Evolutionary conservation across 2,888 invertebrate species (phyloP).

Genomic region (Lithophane leautieri): DNA sequence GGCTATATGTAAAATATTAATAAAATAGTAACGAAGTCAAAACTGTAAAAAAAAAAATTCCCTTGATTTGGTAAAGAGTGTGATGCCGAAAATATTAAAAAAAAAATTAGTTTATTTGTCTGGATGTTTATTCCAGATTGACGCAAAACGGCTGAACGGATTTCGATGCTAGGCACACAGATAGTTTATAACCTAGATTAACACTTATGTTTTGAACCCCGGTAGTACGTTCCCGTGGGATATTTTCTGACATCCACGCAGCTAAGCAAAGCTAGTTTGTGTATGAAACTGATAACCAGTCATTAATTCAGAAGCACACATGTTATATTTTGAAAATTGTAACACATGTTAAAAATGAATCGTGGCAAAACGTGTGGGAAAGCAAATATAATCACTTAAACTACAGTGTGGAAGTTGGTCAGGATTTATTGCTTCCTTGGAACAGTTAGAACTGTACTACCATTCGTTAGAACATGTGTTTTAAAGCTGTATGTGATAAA

Average conservation of each 20-base stretch:
- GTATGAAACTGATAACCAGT: neutral
- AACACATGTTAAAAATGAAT: conserved; percentile 46
- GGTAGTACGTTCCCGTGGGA: neutral
- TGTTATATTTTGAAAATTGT: conserved; percentile 26
- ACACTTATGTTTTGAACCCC: neutral
- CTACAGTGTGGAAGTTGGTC: conserved; percentile 39
- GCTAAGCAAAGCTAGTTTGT: neutral
- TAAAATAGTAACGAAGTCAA: neutral
- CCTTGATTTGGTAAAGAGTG: too few species aligned
- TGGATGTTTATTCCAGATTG: neutral
- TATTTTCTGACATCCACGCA: neutral
- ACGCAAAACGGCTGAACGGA: neutral
- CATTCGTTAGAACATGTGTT: conserved; percentile 48
- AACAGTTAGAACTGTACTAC: conserved; percentile 33
- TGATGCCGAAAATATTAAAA: neutral
- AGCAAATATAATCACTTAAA: conserved; percentile 56
- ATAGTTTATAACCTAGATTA: too few species aligned
- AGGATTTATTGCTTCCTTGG: conserved; percentile 51
- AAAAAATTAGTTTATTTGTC: neutral
- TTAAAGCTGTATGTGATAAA: conserved; percentile 19
- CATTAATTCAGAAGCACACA: conserved; percentile 27
- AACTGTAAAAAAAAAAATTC: too few species aligned
- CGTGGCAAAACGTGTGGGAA: conserved; percentile 61
- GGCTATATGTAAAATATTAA: too few species aligned
- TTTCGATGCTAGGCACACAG: neutral